These are phyloP conservation scores for Clarias pachynema DNA, from an alignment of 2,797 vertebrate species.

Conservation along the genomic window DNA sequence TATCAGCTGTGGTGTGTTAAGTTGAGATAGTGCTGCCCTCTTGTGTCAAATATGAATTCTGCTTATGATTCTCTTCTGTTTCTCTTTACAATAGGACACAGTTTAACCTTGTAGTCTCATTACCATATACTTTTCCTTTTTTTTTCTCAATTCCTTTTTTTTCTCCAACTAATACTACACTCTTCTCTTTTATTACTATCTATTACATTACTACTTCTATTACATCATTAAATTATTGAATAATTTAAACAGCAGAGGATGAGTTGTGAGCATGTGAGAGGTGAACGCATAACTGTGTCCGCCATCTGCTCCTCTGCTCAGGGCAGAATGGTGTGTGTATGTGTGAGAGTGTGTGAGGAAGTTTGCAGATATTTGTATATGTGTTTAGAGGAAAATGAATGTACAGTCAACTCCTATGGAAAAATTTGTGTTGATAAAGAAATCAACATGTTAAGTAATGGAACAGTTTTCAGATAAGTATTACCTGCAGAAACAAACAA, in stretches of 20 bases:
- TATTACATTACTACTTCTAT: too few relatives aligned
- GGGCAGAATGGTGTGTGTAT: background rate
- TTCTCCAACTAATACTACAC: too few relatives aligned
- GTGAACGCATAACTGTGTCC: background rate
- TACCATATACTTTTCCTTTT: background rate
- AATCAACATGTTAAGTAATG: background rate
- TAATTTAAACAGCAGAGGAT: background rate
- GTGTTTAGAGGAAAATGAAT: background rate
- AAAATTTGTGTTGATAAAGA: background rate
- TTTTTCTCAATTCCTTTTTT: background rate
- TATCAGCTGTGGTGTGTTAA: background rate
- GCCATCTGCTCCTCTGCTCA: background rate
- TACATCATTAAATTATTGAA: too few relatives aligned
- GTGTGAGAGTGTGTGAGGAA: background rate
- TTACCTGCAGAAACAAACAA: background rate
- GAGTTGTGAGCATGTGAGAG: background rate
- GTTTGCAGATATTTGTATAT: background rate
- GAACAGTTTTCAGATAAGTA: background rate
- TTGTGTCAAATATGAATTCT: slow-evolving; percentile 41
- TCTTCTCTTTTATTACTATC: too few relatives aligned
- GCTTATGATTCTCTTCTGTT: background rate
- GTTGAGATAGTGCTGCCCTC: slow-evolving; percentile 38
- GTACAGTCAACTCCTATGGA: background rate
- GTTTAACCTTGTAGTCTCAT: background rate
- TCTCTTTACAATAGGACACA: background rate